phyloP scores from a whole-genome alignment of 1,140 invertebrate genomes.

The Antheraea pernyi region DNA sequence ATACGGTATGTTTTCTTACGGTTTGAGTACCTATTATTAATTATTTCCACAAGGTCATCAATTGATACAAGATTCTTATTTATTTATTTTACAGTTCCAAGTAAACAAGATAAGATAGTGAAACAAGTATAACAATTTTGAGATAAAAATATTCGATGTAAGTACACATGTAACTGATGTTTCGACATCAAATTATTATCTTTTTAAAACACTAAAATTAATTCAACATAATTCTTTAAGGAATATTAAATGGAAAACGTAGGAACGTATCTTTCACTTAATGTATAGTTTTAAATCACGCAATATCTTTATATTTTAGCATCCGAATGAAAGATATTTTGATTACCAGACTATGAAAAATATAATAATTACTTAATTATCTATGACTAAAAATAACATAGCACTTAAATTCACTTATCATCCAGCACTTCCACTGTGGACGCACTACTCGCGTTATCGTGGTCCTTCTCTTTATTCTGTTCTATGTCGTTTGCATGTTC shows the following conservation, averaged over 20 bases:
- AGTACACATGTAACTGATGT: neutral
- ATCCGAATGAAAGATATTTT: neutral
- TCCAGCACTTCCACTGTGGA: constrained; percentile 70
- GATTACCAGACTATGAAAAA: neutral
- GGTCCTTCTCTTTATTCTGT: constrained; percentile 38
- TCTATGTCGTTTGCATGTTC: constrained; percentile 22
- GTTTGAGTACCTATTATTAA: neutral
- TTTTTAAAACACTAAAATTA: neutral
- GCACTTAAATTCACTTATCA: constrained; percentile 49
- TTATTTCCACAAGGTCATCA: neutral
- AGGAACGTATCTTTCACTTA: too few species aligned
- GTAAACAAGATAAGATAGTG: neutral
- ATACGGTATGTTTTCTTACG: neutral
- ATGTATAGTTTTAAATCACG: too few species aligned
- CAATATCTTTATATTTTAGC: neutral
- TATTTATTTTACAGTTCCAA: constrained; percentile 6
- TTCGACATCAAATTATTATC: neutral
- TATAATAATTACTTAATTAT: constrained; percentile 4
- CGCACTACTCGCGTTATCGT: constrained; percentile 66
- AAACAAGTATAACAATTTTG: constrained; percentile 5
- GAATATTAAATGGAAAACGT: too few species aligned
- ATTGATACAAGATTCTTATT: neutral
- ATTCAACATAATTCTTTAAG: neutral
- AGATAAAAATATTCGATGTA: neutral
- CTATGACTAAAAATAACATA: neutral